Evolutionary conservation across 2,888 invertebrate species (phyloP).

Genomic region (Ditylenchus weischeri): DNA sequence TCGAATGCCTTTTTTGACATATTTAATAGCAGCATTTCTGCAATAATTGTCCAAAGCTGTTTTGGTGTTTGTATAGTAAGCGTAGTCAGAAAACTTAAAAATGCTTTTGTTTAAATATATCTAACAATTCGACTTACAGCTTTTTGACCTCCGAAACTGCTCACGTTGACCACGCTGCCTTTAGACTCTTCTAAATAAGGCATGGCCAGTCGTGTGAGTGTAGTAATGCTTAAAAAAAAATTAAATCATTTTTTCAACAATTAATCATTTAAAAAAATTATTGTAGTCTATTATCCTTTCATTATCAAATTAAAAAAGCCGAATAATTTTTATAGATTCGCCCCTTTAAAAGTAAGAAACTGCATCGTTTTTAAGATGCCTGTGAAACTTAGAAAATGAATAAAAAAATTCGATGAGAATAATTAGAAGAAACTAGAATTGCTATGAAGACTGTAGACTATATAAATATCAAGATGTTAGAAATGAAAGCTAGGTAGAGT

Average conservation of each 20-base stretch:
- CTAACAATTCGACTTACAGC: slow-evolving; percentile 14
- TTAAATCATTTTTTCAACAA: not conserved
- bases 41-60: slow-evolving; percentile 26
- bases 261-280: not conserved
- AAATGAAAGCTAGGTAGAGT: too few relatives aligned
- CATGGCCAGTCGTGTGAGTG: slow-evolving; percentile 21
- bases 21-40: slow-evolving; percentile 22
- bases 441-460: too few relatives aligned
- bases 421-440: too few relatives aligned
- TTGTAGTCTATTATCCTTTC: not conserved
- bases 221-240: slow-evolving; percentile 22
- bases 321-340: too few relatives aligned
- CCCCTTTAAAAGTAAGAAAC: too few relatives aligned
- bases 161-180: slow-evolving; percentile 24
- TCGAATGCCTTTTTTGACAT: slow-evolving; percentile 18
- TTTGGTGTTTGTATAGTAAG: slow-evolving; percentile 23
- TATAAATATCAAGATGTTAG: too few relatives aligned
- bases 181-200: slow-evolving; percentile 20
- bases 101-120: not conserved
- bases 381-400: too few relatives aligned
- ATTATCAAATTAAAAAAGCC: too few relatives aligned
- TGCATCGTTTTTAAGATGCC: too few relatives aligned
- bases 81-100: slow-evolving; percentile 22
- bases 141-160: slow-evolving; percentile 25
- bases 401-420: too few relatives aligned